These are phyloP conservation scores for Actinopyga echinites DNA, from an alignment of 53 echinoderm and acorn worm species.

Conservation along the genomic window DNA sequence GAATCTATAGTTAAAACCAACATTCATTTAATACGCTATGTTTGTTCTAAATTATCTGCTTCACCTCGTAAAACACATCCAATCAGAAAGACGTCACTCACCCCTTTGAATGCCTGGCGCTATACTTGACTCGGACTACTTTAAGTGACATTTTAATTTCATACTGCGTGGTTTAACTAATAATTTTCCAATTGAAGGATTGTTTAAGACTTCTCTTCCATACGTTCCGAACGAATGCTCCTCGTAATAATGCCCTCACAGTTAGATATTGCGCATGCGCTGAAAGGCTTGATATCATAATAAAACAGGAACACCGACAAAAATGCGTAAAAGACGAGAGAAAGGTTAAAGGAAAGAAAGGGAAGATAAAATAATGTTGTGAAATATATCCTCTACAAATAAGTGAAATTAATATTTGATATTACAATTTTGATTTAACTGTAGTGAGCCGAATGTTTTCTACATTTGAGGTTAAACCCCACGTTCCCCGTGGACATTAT, in stretches of 20 bases:
- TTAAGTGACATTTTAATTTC: slow-evolving; percentile 2
- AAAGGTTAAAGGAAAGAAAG: too few relatives aligned
- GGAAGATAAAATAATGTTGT: slow-evolving; percentile 1
- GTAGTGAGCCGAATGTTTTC: slow-evolving; percentile 25
- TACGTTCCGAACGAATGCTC: slow-evolving; percentile 8
- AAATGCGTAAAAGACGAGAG: too few relatives aligned
- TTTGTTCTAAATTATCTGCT: too few relatives aligned
- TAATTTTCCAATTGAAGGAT: slow-evolving; percentile 34
- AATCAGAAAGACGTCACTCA: too few relatives aligned
- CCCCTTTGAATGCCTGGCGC: too few relatives aligned
- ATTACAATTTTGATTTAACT: slow-evolving; percentile 38
- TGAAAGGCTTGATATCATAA: too few relatives aligned
- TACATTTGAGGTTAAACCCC: slow-evolving; percentile 26
- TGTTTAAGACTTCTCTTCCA: neutral
- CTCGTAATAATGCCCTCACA: neutral
- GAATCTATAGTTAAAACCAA: too few relatives aligned
- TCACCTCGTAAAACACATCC: too few relatives aligned
- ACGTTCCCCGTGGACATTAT: slow-evolving; percentile 15
- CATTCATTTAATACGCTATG: too few relatives aligned
- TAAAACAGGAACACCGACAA: too few relatives aligned
- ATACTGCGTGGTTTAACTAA: slow-evolving; percentile 30
- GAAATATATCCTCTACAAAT: slow-evolving; percentile 38
- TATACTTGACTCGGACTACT: too few relatives aligned
- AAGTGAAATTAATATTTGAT: slow-evolving; percentile 40
- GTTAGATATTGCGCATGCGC: slow-evolving; percentile 15